Percentiles rank a stretch among this genome's conserved stretches.
Evolutionary conservation across 1,140 invertebrate genomes (phyloP).

Genomic region (Aethina tumida): DNA sequence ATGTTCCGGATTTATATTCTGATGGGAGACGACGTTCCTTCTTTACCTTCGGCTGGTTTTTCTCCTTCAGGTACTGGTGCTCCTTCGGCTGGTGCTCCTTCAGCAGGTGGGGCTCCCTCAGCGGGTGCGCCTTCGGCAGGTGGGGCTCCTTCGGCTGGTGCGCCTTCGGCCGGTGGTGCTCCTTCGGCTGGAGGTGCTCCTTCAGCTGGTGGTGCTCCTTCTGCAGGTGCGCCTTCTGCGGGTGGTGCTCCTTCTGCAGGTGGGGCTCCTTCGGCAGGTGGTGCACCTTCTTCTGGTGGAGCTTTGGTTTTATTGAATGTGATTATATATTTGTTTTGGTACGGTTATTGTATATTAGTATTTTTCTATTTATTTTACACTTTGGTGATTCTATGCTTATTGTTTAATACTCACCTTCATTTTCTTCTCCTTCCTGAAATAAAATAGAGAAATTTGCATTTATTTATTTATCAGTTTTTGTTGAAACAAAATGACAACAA

Average conservation of each 20-base stretch:
- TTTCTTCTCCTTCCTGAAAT: constrained; percentile 2
- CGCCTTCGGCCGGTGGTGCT: constrained; percentile 28
- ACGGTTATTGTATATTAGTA: too few relatives aligned
- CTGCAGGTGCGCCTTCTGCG: constrained; percentile 1
- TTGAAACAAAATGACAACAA: too few relatives aligned
- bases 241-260: constrained; percentile 30
- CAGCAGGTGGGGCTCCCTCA: constrained; percentile 32
- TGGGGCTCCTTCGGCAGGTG: constrained; percentile 12
- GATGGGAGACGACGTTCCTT: constrained; percentile 28
- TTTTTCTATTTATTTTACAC: too few relatives aligned
- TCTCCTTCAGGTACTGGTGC: constrained; percentile 31
- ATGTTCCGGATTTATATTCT: constrained; percentile 27
- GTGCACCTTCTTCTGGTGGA: constrained; percentile 9
- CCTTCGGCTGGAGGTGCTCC: constrained; percentile 30
- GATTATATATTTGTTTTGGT: too few relatives aligned
- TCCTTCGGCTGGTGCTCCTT: constrained; percentile 22
- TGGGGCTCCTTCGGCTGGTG: constrained; percentile 36
- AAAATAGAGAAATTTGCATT: background rate
- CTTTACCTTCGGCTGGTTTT: constrained; percentile 39
- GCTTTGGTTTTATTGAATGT: constrained; percentile 5
- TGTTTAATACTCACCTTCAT: too few relatives aligned
- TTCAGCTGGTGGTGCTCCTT: constrained; percentile 31
- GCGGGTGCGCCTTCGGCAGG: constrained; percentile 36
- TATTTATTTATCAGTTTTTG: too few relatives aligned
- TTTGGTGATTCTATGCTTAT: too few relatives aligned